phyloP scores from a whole-genome alignment of 2,888 invertebrate species.

The Pseudococcus jackbeardsleyi region DNA sequence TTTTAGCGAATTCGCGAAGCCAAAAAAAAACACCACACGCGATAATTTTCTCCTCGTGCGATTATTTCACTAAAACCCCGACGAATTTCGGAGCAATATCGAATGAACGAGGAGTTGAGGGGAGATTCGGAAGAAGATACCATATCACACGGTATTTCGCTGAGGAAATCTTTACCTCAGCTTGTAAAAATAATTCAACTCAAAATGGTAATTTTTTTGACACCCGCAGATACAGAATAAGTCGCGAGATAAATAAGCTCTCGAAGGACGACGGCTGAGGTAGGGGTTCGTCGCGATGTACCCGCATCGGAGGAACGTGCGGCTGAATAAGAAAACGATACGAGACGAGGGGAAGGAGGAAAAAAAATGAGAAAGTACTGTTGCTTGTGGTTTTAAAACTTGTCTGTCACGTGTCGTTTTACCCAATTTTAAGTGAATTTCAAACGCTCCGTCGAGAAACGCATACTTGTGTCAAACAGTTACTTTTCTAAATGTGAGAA shows the following conservation, averaged over 20 bases:
- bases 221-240: conserved; percentile 17
- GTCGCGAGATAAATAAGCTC: conserved; percentile 29
- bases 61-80: neutral
- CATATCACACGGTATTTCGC: neutral
- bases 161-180: neutral
- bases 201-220: conserved; percentile 38
- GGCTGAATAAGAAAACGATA: neutral
- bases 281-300: neutral
- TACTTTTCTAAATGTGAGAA: conserved; percentile 57
- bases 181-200: conserved; percentile 42
- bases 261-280: neutral
- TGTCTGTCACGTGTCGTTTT: conserved; percentile 62
- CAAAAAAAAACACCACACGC: neutral
- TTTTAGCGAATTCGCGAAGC: neutral
- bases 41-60: neutral
- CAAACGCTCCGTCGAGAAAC: conserved; percentile 44
- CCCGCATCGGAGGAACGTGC: neutral
- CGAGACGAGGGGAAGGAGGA: neutral
- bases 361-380: conserved; percentile 47
- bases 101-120: too few species aligned
- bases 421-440: conserved; percentile 60
- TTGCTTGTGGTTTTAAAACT: conserved; percentile 57
- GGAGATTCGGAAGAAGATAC: neutral
- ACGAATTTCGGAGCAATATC: neutral
- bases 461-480: conserved; percentile 57